A percentile compares a stretch with the other conserved stretches of the same genome.
Conservation (phyloP, 1,140 invertebrate genomes). For the Halictus rubicundus region DNA sequence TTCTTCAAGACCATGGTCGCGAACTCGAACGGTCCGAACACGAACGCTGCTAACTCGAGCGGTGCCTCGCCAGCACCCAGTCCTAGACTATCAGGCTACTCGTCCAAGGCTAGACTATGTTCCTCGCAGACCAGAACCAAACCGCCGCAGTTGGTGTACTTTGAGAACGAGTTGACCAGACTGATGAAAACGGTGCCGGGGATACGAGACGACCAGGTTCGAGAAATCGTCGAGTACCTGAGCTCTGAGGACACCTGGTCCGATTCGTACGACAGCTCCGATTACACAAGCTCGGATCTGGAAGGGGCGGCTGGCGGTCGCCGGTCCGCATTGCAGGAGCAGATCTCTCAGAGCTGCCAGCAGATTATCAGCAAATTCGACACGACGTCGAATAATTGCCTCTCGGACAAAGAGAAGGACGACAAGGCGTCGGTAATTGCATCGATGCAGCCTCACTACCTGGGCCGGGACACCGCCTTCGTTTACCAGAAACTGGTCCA, state of each 20-base stretch:
- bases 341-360: conserved; percentile 92
- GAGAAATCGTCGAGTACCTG: conserved; percentile 94
- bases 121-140: conserved; percentile 83
- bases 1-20: conserved; percentile 94
- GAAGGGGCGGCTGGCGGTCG: conserved; percentile 86
- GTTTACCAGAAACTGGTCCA: conserved; percentile 92
- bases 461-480: conserved; percentile 88
- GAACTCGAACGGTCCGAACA: conserved; percentile 81
- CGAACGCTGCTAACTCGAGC: conserved; percentile 72
- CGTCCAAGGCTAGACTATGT: conserved; percentile 68
- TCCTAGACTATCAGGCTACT: conserved; percentile 80
- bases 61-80: conserved; percentile 81
- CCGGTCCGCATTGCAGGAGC: conserved; percentile 88
- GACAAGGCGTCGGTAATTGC: conserved; percentile 40
- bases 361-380: conserved; percentile 94
- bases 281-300: conserved; percentile 93
- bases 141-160: conserved; percentile 91
- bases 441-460: conserved; percentile 65
- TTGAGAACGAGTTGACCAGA: conserved; percentile 92
- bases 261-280: conserved; percentile 94
- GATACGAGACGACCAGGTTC: conserved; percentile 93
- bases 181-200: conserved; percentile 96
- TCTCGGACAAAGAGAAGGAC: conserved; percentile 80
- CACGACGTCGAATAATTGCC: conserved; percentile 77
- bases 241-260: conserved; percentile 96